Conservation (phyloP, 2,797 vertebrate species). For the Clarias laeviceps region DNA sequence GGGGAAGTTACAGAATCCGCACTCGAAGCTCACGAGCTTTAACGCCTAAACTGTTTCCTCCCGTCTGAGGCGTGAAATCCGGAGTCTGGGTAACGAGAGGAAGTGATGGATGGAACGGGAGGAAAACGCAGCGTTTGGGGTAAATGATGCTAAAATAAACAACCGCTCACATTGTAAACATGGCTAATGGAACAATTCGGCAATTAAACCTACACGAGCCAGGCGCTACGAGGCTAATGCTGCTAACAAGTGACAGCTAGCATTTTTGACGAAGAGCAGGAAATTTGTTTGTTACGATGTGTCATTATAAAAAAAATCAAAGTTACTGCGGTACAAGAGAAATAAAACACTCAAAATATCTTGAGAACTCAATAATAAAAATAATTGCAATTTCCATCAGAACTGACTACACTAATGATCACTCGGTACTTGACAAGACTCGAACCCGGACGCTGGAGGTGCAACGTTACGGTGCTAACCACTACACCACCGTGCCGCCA, state of each 20-base stretch:
- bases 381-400: not conserved
- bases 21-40: slow-evolving; percentile 17
- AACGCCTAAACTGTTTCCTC: not conserved
- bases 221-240: not conserved
- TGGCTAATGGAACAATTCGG: not conserved
- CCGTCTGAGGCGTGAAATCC: not conserved
- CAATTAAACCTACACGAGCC: not conserved
- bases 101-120: not conserved
- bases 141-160: not conserved
- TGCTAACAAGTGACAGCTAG: not conserved
- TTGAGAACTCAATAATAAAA: not conserved
- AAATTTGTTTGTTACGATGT: not conserved
- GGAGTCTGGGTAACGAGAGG: not conserved
- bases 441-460: too few relatives aligned
- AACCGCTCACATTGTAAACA: not conserved
- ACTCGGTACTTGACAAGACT: too few relatives aligned
- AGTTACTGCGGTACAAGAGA: not conserved
- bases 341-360: not conserved
- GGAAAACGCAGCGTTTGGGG: not conserved
- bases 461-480: too few relatives aligned
- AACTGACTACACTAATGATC: not conserved
- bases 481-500: too few relatives aligned
- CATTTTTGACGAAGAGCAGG: not conserved
- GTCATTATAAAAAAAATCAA: not conserved
- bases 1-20: not conserved